Conservation (phyloP, 2,797 vertebrate species). For the Macrochelys suwanniensis region DNA sequence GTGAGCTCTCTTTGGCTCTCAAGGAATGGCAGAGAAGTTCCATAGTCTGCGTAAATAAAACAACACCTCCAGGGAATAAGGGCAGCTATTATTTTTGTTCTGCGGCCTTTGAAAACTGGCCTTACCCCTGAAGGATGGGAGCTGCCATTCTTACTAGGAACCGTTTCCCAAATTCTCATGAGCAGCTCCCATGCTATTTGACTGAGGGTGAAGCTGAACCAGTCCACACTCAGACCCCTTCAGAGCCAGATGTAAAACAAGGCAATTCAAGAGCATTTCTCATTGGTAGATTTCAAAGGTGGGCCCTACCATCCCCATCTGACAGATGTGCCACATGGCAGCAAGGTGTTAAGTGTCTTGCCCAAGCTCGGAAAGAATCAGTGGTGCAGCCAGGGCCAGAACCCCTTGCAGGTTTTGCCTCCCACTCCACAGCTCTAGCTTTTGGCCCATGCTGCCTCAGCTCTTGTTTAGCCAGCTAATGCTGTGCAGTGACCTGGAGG, state of each 20-base stretch:
- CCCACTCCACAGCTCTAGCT: not conserved
- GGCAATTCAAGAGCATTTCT: not conserved
- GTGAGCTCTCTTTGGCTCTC: not conserved
- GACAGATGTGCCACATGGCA: not conserved
- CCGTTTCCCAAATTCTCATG: fast-evolving
- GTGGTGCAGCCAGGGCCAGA: not conserved
- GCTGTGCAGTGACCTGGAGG: no score
- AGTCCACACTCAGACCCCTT: not conserved
- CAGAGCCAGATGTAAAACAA: not conserved
- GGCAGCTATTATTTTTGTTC: not conserved
- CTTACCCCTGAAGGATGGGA: not conserved
- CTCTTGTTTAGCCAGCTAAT: not conserved
- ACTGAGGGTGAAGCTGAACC: not conserved
- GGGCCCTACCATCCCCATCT: fast-evolving
- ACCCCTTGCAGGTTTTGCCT: not conserved
- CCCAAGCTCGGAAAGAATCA: not conserved
- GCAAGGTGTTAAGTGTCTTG: fast-evolving
- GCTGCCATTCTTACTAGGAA: not conserved
- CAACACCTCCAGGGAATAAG: not conserved
- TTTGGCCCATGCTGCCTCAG: not conserved
- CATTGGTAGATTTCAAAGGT: not conserved
- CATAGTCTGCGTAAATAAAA: not conserved
- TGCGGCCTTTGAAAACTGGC: not conserved
- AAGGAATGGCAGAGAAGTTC: not conserved
- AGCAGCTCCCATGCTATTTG: fast-evolving